phyloP scores from a whole-genome alignment of 1,140 invertebrate species.

The Microplitis mediator region DNA sequence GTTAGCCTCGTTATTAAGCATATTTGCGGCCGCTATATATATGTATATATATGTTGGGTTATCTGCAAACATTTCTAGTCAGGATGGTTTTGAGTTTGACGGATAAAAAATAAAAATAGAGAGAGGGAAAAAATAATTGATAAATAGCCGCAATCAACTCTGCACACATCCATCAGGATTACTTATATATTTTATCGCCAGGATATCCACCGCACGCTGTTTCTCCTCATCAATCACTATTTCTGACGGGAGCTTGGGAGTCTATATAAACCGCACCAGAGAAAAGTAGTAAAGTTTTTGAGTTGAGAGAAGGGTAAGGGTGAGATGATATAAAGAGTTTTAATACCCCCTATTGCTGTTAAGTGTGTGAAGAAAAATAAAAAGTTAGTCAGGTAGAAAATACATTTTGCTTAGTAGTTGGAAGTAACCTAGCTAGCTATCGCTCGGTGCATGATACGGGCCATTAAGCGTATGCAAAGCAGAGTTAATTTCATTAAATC shows the following conservation, averaged over 20 bases:
- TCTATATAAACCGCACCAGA: no score
- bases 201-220: conserved; percentile 13
- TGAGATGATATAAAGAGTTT: no score
- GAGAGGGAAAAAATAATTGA: conserved; percentile 11
- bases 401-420: not conserved
- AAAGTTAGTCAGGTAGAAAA: conserved; percentile 23
- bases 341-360: no score
- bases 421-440: not conserved
- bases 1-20: no score
- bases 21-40: no score
- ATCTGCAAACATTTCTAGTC: no score
- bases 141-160: conserved; percentile 22
- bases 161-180: conserved; percentile 19
- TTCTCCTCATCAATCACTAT: conserved; percentile 16
- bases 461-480: conserved; percentile 54
- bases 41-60: no score
- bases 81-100: no score
- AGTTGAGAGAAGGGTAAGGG: no score
- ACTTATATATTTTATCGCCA: conserved; percentile 18
- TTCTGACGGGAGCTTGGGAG: conserved; percentile 9
- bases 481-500: conserved; percentile 58
- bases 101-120: not conserved
- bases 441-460: conserved; percentile 31
- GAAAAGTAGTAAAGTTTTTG: no score
- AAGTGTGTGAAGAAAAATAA: not conserved